Evolutionary conservation across 2,797 vertebrate genomes (phyloP).

Genomic region (Eospalax fontanierii): DNA sequence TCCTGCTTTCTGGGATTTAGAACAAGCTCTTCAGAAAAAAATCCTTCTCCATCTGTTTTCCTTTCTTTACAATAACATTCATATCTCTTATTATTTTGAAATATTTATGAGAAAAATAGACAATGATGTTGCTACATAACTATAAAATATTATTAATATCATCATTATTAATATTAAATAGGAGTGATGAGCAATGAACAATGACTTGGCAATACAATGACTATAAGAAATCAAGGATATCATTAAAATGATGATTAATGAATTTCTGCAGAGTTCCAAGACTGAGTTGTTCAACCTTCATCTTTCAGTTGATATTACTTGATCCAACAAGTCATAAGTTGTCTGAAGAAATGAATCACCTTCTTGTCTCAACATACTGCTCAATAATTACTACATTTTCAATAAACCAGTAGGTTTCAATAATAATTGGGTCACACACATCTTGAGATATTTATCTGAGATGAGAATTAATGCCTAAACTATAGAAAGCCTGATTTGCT

Average conservation of each 20-base stretch:
- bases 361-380: background rate
- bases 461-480: background rate
- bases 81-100: too few relatives aligned
- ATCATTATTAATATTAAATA: background rate
- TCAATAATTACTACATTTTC: background rate
- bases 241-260: slow-evolving; percentile 38
- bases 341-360: background rate
- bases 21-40: too few relatives aligned
- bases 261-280: background rate
- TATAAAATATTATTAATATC: too few relatives aligned
- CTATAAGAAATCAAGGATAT: background rate
- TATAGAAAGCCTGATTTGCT: background rate
- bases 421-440: background rate
- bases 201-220: background rate
- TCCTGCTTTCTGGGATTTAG: too few relatives aligned
- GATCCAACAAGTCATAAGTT: background rate
- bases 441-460: background rate
- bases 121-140: too few relatives aligned
- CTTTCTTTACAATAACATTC: too few relatives aligned
- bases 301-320: background rate
- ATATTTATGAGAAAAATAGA: too few relatives aligned
- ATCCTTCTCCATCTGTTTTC: too few relatives aligned
- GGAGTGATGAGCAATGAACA: background rate
- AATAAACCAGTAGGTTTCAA: background rate
- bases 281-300: background rate